These are phyloP conservation scores for Myrmecobius fasciatus DNA, from an alignment of 2,113 vertebrate species.

Conservation along the genomic window DNA sequence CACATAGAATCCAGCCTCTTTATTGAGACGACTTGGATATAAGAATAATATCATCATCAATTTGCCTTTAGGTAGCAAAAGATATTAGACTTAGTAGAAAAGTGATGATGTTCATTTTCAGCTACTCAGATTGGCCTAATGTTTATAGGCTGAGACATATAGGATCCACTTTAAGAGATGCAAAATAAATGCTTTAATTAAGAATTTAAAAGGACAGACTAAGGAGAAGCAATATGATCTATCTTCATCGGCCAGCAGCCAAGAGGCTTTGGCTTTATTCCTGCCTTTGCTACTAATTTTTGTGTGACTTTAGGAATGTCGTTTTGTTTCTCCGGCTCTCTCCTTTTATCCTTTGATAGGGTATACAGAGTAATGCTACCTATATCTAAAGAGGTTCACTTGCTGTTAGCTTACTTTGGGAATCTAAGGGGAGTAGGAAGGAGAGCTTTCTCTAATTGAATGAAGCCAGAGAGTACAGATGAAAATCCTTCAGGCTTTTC, in stretches of 20 bases:
- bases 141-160: constrained; percentile 29
- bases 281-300: neutral
- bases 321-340: neutral
- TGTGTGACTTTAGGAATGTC: neutral
- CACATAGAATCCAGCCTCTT: constrained; percentile 24
- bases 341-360: neutral
- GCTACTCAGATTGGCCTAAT: neutral
- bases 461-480: neutral
- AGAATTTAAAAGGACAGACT: constrained; percentile 9
- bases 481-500: neutral
- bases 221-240: neutral
- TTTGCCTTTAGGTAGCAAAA: neutral
- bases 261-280: neutral
- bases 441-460: neutral
- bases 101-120: neutral
- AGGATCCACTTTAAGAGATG: constrained; percentile 38
- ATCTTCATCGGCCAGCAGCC: neutral
- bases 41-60: constrained; percentile 10
- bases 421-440: neutral
- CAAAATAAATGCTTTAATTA: constrained; percentile 53
- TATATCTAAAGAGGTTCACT: neutral
- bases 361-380: neutral
- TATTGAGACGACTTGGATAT: neutral
- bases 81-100: neutral
- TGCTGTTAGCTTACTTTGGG: neutral